A percentile compares a stretch with the other conserved stretches of the same genome.
phyloP scores from a whole-genome alignment of 2,888 invertebrate species.

The Drosophila histrio region DNA sequence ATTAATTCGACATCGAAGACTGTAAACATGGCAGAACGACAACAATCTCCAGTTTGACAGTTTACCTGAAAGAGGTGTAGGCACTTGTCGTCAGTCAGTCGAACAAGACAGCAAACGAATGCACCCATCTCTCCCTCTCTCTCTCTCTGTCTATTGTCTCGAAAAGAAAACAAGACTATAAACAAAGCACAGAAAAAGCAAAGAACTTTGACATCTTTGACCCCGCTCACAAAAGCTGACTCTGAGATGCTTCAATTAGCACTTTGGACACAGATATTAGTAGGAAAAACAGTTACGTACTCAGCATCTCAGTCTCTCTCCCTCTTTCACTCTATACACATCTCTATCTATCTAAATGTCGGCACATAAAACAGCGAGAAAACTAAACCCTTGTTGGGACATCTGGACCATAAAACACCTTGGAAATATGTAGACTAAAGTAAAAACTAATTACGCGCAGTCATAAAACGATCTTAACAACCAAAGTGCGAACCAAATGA shows the following conservation, averaged over 20 bases:
- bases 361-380: constrained; percentile 43
- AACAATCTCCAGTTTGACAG: constrained; percentile 68
- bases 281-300: constrained; percentile 64
- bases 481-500: constrained; percentile 59
- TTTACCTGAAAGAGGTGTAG: constrained; percentile 80
- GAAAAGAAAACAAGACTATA: constrained; percentile 36
- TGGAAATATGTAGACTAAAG: constrained; percentile 55
- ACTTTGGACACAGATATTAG: constrained; percentile 78
- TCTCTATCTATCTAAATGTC: not conserved
- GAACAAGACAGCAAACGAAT: constrained; percentile 5
- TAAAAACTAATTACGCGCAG: constrained; percentile 70
- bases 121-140: too few species aligned
- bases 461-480: constrained; percentile 51
- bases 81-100: constrained; percentile 74
- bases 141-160: not conserved
- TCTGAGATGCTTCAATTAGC: constrained; percentile 71
- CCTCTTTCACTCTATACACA: not conserved
- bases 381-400: constrained; percentile 17
- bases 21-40: constrained; percentile 62
- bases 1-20: constrained; percentile 75
- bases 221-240: constrained; percentile 16
- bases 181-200: constrained; percentile 48
- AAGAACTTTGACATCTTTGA: constrained; percentile 66
- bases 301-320: constrained; percentile 22
- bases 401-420: constrained; percentile 48